Conservation (phyloP, 2,797 vertebrate genomes). For the Lophotriccus pileatus region DNA sequence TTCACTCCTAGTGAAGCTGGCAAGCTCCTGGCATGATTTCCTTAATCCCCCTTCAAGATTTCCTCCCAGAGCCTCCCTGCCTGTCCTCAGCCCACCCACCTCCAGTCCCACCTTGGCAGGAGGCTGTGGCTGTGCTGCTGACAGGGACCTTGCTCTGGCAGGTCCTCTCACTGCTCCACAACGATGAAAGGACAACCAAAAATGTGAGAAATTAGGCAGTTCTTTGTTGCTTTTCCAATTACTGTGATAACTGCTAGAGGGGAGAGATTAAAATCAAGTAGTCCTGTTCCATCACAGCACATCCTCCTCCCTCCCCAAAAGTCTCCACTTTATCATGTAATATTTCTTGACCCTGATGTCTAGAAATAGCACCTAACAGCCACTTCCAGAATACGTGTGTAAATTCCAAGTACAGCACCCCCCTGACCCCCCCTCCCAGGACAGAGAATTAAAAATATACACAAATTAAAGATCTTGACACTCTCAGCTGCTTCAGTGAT, state of each 20-base stretch:
- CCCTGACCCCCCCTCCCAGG: background rate
- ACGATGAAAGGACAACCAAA: background rate
- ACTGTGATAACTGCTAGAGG: background rate
- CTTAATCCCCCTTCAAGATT: no score
- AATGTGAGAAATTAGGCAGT: background rate
- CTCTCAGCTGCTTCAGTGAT: background rate
- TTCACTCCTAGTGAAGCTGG: background rate
- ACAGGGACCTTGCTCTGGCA: background rate
- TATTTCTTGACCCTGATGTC: background rate
- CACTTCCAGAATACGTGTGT: background rate
- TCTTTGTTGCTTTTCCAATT: background rate
- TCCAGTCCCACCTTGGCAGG: background rate
- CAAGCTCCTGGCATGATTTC: accelerated
- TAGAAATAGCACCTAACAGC: background rate
- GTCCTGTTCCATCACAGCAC: background rate
- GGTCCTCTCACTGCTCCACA: background rate
- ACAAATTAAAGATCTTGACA: background rate
- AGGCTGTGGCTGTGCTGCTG: background rate
- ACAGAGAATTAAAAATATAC: background rate
- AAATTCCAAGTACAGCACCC: background rate
- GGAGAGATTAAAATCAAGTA: background rate
- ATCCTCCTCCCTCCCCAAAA: accelerated
- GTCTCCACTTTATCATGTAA: background rate
- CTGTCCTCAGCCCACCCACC: background rate
- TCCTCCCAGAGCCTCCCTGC: no score